Percentiles rank a stretch among this genome's conserved stretches.
Evolutionary conservation across 2,888 invertebrate genomes (phyloP).

Genomic region (Allygus modestus): DNA sequence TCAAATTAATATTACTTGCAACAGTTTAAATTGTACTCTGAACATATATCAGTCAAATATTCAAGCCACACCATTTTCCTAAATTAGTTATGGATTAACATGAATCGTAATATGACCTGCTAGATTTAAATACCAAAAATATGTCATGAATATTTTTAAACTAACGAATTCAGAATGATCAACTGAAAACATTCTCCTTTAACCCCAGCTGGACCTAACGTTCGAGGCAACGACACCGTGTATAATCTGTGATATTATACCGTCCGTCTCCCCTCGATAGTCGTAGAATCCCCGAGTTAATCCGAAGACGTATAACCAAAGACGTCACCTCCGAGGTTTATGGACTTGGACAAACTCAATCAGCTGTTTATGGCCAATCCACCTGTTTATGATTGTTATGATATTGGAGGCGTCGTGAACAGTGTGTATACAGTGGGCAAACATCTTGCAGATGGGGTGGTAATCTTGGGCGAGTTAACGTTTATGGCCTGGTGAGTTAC

Average conservation of each 20-base stretch:
- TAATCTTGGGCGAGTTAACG: conserved; percentile 16
- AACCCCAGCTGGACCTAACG: neutral
- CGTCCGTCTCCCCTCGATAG: neutral
- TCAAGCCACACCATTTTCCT: too few relatives aligned
- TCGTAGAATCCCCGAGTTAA: neutral
- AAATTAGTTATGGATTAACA: too few relatives aligned
- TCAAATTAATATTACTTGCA: too few relatives aligned
- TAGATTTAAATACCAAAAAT: too few relatives aligned
- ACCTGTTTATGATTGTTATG: conserved; percentile 59
- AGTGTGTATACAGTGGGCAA: conserved; percentile 35
- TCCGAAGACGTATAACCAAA: conserved; percentile 14
- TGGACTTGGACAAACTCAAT: conserved; percentile 63
- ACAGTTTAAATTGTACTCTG: too few relatives aligned
- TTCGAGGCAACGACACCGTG: neutral
- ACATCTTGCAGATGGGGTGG: conserved; percentile 21
- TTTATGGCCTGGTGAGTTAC: neutral
- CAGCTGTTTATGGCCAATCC: conserved; percentile 61
- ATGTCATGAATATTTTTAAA: too few relatives aligned
- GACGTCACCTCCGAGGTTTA: conserved; percentile 51
- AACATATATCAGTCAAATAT: too few relatives aligned
- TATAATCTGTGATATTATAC: neutral
- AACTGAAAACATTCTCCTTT: too few relatives aligned
- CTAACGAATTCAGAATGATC: too few relatives aligned
- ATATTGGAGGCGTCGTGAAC: conserved; percentile 34
- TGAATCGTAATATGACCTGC: too few relatives aligned